Evolutionary conservation across 2,797 vertebrate species (phyloP).

Genomic region (Bryconaethiops microstoma): DNA sequence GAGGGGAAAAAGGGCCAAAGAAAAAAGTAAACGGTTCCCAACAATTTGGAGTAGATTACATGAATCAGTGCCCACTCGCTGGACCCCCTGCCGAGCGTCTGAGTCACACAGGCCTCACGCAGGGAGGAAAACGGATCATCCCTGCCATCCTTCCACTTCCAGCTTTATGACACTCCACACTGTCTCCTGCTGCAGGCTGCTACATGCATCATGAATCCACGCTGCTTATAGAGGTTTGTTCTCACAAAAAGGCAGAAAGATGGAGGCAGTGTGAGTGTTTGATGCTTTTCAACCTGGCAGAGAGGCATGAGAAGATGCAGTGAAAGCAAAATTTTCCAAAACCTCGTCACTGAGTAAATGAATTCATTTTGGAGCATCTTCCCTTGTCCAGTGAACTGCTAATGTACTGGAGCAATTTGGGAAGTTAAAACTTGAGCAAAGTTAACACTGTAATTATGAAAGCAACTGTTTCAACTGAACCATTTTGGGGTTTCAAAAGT

Average conservation of each 20-base stretch:
- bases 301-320: neutral
- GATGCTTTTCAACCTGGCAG: slow-evolving; percentile 22
- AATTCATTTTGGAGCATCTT: neutral
- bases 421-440: neutral
- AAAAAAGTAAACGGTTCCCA: slow-evolving; percentile 32
- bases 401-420: neutral
- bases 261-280: slow-evolving; percentile 4
- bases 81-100: slow-evolving; percentile 32
- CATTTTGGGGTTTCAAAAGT: too few species aligned
- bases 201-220: slow-evolving; percentile 24
- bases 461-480: neutral
- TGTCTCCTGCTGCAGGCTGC: slow-evolving; percentile 44
- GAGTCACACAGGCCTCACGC: slow-evolving; percentile 40
- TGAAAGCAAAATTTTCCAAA: neutral
- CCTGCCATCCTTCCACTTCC: slow-evolving; percentile 46
- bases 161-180: slow-evolving; percentile 40
- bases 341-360: neutral
- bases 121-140: slow-evolving; percentile 48
- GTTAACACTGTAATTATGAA: neutral
- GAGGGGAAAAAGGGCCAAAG: slow-evolving; percentile 17
- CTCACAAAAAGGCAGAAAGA: slow-evolving; percentile 37
- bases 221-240: slow-evolving; percentile 29
- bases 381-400: neutral
- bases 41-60: slow-evolving; percentile 45
- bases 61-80: slow-evolving; percentile 45